These are phyloP conservation scores for Vireo griseus DNA, from an alignment of 2,797 vertebrate species.

Conservation along the genomic window DNA sequence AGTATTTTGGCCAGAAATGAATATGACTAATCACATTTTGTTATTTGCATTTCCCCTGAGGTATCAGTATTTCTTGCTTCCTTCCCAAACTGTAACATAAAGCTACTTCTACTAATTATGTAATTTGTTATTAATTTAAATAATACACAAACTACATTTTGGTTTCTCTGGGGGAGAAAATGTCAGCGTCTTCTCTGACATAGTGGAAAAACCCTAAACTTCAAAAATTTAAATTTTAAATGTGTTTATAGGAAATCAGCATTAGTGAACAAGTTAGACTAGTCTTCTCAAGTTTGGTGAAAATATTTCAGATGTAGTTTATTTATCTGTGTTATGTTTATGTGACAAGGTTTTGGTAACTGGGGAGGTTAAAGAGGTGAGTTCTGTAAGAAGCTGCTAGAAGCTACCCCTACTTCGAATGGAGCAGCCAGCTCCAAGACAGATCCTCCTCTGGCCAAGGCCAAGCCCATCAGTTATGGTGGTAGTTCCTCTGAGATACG, in stretches of 20 bases:
- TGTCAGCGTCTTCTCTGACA: not conserved
- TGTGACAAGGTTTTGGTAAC: not conserved
- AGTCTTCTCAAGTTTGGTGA: not conserved
- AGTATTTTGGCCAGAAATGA: not conserved
- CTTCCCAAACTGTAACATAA: not conserved
- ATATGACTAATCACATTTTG: not conserved
- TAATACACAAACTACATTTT: not conserved
- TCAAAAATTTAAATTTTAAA: not conserved
- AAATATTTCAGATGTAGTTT: not conserved
- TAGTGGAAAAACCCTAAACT: not conserved
- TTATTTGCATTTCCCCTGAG: not conserved
- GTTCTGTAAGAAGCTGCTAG: not conserved
- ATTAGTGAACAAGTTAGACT: not conserved
- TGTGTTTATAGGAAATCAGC: not conserved
- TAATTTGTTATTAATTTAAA: not conserved
- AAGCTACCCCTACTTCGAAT: not conserved
- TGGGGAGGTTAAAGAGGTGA: not conserved
- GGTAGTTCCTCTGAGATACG: rapidly evolving
- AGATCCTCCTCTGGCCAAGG: rapidly evolving
- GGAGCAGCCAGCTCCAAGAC: not conserved
- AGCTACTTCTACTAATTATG: not conserved
- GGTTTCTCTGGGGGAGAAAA: not conserved
- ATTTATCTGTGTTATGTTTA: not conserved
- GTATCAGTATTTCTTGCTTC: not conserved
- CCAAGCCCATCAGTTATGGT: not conserved